phyloP scores from a whole-genome alignment of 64 coral and sea anemone species.

The Stylophora pistillata region DNA sequence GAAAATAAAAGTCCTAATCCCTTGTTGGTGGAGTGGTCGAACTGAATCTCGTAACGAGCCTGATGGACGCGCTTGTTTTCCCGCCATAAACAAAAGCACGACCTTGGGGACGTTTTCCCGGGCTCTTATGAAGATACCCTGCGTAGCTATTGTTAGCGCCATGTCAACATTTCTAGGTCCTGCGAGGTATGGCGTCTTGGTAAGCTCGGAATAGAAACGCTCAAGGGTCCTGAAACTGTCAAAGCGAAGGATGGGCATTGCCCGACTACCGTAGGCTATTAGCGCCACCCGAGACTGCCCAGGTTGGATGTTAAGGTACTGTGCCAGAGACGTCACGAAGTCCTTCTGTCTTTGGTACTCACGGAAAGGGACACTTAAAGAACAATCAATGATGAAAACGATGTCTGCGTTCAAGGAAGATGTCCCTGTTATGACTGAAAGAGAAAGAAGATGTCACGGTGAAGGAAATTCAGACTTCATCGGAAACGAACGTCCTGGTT shows the following conservation, averaged over 20 bases:
- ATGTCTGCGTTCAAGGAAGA: conserved; percentile 60
- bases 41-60: conserved; percentile 49
- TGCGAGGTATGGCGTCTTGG: conserved; percentile 28
- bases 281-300: conserved; percentile 47
- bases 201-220: conserved; percentile 5
- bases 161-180: conserved; percentile 16
- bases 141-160: background rate
- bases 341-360: conserved; percentile 46
- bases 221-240: background rate
- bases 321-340: conserved; percentile 51
- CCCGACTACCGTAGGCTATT: conserved; percentile 29
- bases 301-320: conserved; percentile 61
- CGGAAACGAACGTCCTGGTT: background rate
- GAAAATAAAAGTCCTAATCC: conserved; percentile 64
- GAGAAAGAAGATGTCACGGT: background rate
- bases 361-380: conserved; percentile 38
- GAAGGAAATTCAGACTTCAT: background rate
- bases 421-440: conserved; percentile 18
- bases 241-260: conserved; percentile 12
- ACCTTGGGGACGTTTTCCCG: conserved; percentile 65
- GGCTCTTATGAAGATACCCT: background rate
- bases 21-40: conserved; percentile 42
- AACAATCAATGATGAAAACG: conserved; percentile 75
- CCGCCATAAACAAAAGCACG: conserved; percentile 67
- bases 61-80: conserved; percentile 46